Evolutionary conservation across 1,140 invertebrate genomes (phyloP), one percentile per base, ranked within the genome.

Genomic region (Laupala kohalensis): DNA sequence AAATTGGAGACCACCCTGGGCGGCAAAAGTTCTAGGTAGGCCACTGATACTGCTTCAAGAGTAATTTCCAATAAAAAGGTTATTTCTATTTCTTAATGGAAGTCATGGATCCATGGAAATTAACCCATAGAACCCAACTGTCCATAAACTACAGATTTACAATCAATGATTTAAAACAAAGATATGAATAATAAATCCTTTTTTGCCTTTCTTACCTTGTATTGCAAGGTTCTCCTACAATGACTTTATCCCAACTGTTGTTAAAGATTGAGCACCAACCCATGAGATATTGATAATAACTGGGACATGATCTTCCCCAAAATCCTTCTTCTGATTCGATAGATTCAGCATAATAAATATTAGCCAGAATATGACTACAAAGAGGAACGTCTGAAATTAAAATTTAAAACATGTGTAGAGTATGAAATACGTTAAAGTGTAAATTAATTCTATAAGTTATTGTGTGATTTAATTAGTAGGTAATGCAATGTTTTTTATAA

Each of bases 321-420:
- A 73, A 73, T 4, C 72, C 72, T 0, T 12, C 69, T 24, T 69
- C 67, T 25, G 69, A 66, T 71, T 64, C 23, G 28, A 88, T 84
- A 0, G 87, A 87, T 75, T 87, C 86, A 0, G 80, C 82, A 74
- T 86, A 89, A 73, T 86, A 85, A 23, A 82, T 69, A 5, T 80
- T 80, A 1, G 84, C 79, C 65, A 85, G 77, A 29, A 81, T 78
- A 72, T 86, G 85, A 76, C 83, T 85, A 74, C 85, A 87, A 25
- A 74, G 53, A 13, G 72, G 74, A 24, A 66, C 68, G 69, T 73
- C 75, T 80, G 78, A 66, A 72, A 74, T 25, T 12, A 12, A 12
- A n/a, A n/a, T 62, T 62, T 62, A 65, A 65, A 24, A 15, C 1
- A 23, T 24, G 23, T 1, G 9, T 25, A 9, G 4, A 24, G 23